Percentiles rank a stretch among this genome's conserved stretches.
Evolutionary conservation across 2,113 vertebrate species (phyloP).

Genomic region (Callipepla squamata): DNA sequence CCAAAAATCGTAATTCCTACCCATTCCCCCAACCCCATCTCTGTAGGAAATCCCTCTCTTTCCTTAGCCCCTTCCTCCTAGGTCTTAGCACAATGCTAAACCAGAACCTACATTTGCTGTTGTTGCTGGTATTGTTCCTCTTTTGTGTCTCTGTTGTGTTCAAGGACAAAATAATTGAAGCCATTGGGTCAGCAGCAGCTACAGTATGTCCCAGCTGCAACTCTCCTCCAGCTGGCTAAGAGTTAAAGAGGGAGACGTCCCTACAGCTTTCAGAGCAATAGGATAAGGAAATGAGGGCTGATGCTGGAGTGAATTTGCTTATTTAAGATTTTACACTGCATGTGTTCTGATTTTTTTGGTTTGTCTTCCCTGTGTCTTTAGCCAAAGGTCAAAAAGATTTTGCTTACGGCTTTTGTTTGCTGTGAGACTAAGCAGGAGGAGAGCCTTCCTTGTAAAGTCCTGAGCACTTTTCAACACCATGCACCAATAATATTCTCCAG

Average conservation of each 20-base stretch:
- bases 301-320: not conserved
- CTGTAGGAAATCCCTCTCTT: not conserved
- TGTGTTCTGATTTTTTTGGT: not conserved
- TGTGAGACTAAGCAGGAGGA: not conserved
- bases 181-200: not conserved
- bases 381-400: not conserved
- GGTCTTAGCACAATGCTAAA: not conserved
- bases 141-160: not conserved
- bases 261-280: not conserved
- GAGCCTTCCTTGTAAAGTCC: not conserved
- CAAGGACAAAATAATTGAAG: not conserved
- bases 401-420: not conserved
- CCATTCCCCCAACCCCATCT: fast-evolving
- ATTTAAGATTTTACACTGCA: not conserved
- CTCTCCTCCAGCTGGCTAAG: not conserved
- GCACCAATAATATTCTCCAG: not conserved
- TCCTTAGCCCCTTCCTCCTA: not conserved
- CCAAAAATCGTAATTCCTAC: not conserved
- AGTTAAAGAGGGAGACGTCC: not conserved
- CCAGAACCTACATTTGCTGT: not conserved
- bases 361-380: not conserved
- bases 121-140: not conserved
- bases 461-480: fast-evolving
- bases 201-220: not conserved
- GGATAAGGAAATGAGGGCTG: not conserved